Evolutionary conservation across 2,797 vertebrate species (phyloP).

Genomic region (Morelia viridis): DNA sequence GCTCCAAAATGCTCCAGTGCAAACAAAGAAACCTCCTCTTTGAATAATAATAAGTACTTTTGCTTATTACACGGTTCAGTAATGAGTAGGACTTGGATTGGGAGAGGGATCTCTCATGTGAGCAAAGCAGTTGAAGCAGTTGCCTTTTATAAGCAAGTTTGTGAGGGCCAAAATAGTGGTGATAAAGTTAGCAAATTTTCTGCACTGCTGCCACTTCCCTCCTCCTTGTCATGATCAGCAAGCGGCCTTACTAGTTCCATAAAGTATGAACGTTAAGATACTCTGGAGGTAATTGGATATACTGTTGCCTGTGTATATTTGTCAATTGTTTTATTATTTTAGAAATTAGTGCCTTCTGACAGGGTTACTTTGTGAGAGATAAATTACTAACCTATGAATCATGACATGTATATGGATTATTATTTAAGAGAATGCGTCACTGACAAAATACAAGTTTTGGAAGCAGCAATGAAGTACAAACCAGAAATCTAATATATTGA

Average conservation of each 20-base stretch:
- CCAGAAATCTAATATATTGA: background rate
- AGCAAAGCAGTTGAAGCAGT: background rate
- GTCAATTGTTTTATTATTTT: slow-evolving; percentile 17
- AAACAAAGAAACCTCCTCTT: background rate
- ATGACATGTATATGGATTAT: background rate
- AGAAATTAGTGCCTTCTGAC: slow-evolving; percentile 23
- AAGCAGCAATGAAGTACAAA: background rate
- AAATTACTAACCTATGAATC: background rate
- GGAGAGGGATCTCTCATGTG: background rate
- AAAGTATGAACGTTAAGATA: background rate
- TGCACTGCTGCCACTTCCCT: background rate
- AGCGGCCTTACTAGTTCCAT: background rate
- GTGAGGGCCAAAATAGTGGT: background rate
- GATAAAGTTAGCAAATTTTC: background rate
- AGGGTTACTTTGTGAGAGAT: background rate
- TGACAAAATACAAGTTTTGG: background rate
- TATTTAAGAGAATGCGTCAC: background rate
- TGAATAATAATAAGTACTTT: background rate
- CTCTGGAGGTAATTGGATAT: background rate
- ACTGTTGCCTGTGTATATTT: background rate
- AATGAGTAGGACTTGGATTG: background rate
- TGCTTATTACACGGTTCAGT: background rate
- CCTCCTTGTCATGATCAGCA: background rate
- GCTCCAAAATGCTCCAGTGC: background rate
- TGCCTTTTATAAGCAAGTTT: background rate